A percentile compares a stretch with the other conserved stretches of the same genome.
Conservation (phyloP, 2,797 vertebrate genomes). For the Hapalemur alaotrensis region DNA sequence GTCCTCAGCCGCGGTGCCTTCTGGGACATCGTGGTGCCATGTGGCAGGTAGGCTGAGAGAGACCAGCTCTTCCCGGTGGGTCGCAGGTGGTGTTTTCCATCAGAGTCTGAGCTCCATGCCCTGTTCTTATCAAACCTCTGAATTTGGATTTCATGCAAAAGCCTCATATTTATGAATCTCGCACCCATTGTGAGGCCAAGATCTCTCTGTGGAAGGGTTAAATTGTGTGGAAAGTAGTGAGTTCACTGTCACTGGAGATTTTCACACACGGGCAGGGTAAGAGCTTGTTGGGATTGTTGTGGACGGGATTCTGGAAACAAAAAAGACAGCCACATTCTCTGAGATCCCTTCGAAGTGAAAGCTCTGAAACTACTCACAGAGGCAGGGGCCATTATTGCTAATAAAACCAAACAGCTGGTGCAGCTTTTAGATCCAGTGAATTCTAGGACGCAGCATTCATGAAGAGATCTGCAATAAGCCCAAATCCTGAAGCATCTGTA, state of each 20-base stretch:
- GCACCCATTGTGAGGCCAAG: background rate
- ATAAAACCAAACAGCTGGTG: background rate
- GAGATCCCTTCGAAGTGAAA: background rate
- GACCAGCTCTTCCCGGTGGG: background rate
- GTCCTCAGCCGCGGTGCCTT: background rate
- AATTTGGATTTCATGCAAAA: background rate
- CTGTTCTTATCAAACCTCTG: background rate
- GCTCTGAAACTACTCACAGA: background rate
- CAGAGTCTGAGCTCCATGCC: background rate
- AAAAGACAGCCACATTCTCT: background rate
- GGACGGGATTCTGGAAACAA: background rate
- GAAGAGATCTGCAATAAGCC: background rate
- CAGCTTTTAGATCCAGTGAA: background rate
- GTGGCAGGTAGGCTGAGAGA: background rate
- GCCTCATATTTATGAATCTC: background rate
- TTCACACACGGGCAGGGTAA: background rate
- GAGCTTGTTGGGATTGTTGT: background rate
- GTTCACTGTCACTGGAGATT: background rate
- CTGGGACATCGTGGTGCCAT: no score
- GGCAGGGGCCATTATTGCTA: background rate
- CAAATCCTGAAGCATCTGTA: background rate
- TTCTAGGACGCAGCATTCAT: accelerated
- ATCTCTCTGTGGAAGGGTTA: background rate
- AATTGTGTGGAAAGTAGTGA: background rate
- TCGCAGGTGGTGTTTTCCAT: background rate